These are phyloP conservation scores for Rhodophaea formosa DNA, from an alignment of 2,888 invertebrate genomes.

Conservation along the genomic window DNA sequence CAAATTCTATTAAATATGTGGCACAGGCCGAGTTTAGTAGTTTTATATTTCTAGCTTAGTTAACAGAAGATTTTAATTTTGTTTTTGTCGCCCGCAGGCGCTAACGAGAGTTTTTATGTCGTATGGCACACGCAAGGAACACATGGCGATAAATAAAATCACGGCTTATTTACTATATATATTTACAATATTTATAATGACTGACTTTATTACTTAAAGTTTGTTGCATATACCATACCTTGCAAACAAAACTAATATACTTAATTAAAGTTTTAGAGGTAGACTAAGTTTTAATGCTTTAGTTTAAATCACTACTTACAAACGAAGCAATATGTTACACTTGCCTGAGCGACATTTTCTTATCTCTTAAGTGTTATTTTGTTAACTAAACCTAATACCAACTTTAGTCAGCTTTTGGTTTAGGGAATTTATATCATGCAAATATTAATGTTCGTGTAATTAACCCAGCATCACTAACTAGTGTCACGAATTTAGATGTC, in stretches of 20 bases:
- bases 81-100: background rate
- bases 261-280: too few relatives aligned
- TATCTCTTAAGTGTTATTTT: too few relatives aligned
- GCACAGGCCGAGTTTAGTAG: background rate
- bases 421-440: too few relatives aligned
- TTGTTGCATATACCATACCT: background rate
- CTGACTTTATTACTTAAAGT: background rate
- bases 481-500: background rate
- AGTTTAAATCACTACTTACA: too few relatives aligned
- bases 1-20: conserved; percentile 1
- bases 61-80: background rate
- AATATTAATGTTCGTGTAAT: too few relatives aligned
- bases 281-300: too few relatives aligned
- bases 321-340: too few relatives aligned
- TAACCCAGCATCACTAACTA: too few relatives aligned
- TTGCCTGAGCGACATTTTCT: too few relatives aligned
- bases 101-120: background rate
- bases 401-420: too few relatives aligned
- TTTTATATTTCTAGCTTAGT: background rate
- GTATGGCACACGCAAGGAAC: background rate
- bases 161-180: background rate
- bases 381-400: too few relatives aligned
- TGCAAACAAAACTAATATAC: too few relatives aligned
- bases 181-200: background rate
- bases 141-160: background rate